Base-by-base conservation (phyloP, 2,113 vertebrate genomes). In the Pipa parva region DNA sequence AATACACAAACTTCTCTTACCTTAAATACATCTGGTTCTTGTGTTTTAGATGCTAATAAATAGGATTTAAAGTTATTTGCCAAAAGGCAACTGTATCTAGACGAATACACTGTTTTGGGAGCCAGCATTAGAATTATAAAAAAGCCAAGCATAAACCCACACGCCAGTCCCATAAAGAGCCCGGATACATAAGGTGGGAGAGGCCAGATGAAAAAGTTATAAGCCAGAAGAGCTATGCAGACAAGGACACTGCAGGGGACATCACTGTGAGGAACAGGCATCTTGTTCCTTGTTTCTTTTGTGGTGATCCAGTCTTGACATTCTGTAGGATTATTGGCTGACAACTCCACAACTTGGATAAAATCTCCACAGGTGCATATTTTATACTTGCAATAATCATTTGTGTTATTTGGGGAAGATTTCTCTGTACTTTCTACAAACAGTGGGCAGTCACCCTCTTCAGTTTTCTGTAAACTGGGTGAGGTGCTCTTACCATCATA, bases 121-220 rank as follows among this genome's bases (percentile, higher is more conserved):
- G 82, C 70, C 52, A 88, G 80, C 62, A 92, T 77, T 27, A 80
- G 82, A 37, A 95, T 31, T 29, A 91, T 75, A 15, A 92, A 75
- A 63, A 95, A 84, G 65, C 91, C 92, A 2, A 93, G 69, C 55
- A 92, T 54, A 63, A 95, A 88, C 25, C 93, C 93, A 1, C 87
- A 60, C 4, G 83, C 75, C 59, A 94, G 69, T 3, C 93, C 93
- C 60, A 92, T 57, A 64, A 87, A 87, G 66, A 93, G 83, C 18
- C 93, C 92, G 0, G 91, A 91, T 6, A 89, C 57, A 37, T 93
- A 95, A 11, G 90, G 75, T 0, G 90, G 88, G 56, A 94, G 80
- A 1, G 93, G 93, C 28, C 93, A 76, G 46, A 90, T 78, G 22
- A 93, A 80, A 61, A 92, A 95, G 12, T 85, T 81, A 0, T 94